phyloP scores from a whole-genome alignment of 2,888 invertebrate species.

The Meghimatium bilineatum region DNA sequence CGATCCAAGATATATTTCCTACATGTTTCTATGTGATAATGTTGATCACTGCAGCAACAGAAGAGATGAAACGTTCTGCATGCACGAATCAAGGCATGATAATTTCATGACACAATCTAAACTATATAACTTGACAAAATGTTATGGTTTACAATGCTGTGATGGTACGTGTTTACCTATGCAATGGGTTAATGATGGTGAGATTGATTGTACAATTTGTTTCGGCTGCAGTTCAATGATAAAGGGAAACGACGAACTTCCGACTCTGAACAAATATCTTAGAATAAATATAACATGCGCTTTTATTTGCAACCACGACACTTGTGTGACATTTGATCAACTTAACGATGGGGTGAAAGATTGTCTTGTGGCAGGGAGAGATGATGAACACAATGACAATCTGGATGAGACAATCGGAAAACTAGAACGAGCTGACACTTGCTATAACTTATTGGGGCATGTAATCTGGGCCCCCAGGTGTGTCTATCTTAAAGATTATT shows the following conservation, averaged over 20 bases:
- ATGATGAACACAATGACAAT: neutral
- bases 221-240: neutral
- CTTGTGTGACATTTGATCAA: neutral
- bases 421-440: neutral
- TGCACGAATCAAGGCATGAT: neutral
- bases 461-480: slow-evolving; percentile 6
- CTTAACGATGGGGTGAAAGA: neutral
- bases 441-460: neutral
- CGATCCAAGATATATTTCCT: neutral
- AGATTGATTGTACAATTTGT: neutral
- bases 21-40: slow-evolving; percentile 1
- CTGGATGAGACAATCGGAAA: slow-evolving; percentile 1
- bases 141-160: neutral
- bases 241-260: neutral
- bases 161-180: neutral
- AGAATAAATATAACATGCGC: neutral
- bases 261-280: neutral
- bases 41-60: slow-evolving; percentile 4
- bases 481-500: slow-evolving; percentile 14
- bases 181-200: neutral
- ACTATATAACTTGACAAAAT: neutral
- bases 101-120: no score
- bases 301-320: neutral
- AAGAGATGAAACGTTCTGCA: neutral
- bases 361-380: no score